Evolutionary conservation across 1,140 invertebrate genomes (phyloP), one percentile per base, ranked within the genome.

Genomic region (Drosophila nigrodunni): DNA sequence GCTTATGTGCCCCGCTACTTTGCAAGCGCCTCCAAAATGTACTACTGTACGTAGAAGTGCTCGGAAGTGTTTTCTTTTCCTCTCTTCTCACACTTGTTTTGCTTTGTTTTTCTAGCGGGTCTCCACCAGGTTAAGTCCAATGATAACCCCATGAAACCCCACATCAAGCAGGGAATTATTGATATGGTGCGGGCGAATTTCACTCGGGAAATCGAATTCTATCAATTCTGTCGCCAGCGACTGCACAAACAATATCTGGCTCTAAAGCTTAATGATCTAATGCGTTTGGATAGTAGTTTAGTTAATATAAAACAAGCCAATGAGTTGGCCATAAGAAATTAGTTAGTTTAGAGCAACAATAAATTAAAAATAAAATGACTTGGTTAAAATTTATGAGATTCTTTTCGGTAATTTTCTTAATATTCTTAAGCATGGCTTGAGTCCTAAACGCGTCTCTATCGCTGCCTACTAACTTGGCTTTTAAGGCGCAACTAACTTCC

Each of bases 151-250:
- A 92, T 92, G 89, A 97, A 98, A 90, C 97, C 97, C 1, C 95
- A 96, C 7, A 97, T 98, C 0, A 95, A 96, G 10, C 95, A 97
- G 80, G 95, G 96, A 76, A 95, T 98, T 1, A 96, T 97, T 88
- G 95, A 97, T 11, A 95, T 97, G 30, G 96, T 98, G 1, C 94
- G 97, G 58, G 94, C 94, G 47, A 98, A 98, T 92, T 97, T 98
- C 88, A 97, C 97, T 0, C 93, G 96, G 41, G 97, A 98, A 93
- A 97, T 98, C 13, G 97, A 98, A 91, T 97, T 98, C 91, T 98
- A 98, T 92, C 96, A 98, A 88, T 98, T 98, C 91, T 97, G 97
- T 90, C 95, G 95, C 77, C 97, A 98, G 90, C 94, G 97, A 77
- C 93, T 98, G 8, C 95, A 98, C 78, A 94, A 95, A 89, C 97